Base-by-base conservation (phyloP, 1,140 invertebrate genomes). In the Augochlora pura region DNA sequence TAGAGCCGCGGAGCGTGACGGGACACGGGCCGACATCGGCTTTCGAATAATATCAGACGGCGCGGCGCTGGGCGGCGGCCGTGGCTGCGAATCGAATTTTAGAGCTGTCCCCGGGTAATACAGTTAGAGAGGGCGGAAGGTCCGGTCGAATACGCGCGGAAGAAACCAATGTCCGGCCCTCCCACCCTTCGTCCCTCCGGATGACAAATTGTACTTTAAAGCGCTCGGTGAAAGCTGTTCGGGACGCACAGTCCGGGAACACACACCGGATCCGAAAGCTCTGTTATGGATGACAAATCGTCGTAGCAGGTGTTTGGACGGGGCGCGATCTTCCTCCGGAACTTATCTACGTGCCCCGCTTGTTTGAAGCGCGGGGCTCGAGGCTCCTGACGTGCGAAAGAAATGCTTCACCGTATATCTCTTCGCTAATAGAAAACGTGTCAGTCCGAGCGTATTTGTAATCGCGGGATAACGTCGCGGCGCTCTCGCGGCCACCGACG, bases 171-270 rank as follows among this genome's bases (percentile, higher is more conserved):
- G 82, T 87, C 83, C 86, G 67, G 78, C 62, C 62, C n/a, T n/a
- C n/a, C n/a, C n/a, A n/a, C n/a, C n/a, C n/a, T n/a, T n/a, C n/a
- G n/a, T n/a, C n/a, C n/a, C n/a, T n/a, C n/a, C 54, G 71, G 63
- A 83, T 87, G 86, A 87, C 85, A 87, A 87, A 87, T 87, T 85
- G 81, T 83, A 83, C 78, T 85, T 87, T 85, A 85, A 87, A 87
- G 74, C 83, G 86, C 78, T 87, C 70, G 65, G 57, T 72, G 84
- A 87, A 82, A 87, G 82, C 86, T 85, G 82, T 80, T 82, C 86
- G 69, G 69, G 74, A 85, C 66, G 79, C 82, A 73, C 72, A 87
- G 68, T 82, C 73, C 80, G 73, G 85, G n/a, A n/a, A n/a, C n/a
- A 85, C 83, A 83, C 70, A 80, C 74, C 74, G 71, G 77, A 84